phyloP scores from a whole-genome alignment of 2,113 vertebrate species.

The Paradoxurus hermaphroditus region DNA sequence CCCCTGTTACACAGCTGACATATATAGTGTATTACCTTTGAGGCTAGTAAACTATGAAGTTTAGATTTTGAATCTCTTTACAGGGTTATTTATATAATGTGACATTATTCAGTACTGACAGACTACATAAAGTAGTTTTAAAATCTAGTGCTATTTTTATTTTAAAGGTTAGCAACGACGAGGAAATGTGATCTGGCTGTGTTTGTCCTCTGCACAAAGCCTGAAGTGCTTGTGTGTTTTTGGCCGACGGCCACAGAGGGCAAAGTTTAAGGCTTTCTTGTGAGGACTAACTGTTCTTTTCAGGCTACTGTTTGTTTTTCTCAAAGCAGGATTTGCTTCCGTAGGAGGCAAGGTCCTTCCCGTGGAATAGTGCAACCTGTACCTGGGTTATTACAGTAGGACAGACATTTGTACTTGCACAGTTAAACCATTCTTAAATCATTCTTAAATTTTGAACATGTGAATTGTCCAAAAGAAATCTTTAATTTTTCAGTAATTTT shows the following conservation, averaged over 20 bases:
- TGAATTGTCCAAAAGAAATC: slow-evolving; percentile 82
- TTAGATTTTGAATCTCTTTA: slow-evolving; percentile 87
- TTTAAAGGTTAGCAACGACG: slow-evolving; percentile 78
- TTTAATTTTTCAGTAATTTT: slow-evolving; percentile 87
- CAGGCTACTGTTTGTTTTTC: slow-evolving; percentile 84
- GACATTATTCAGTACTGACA: slow-evolving; percentile 87
- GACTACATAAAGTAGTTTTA: slow-evolving; percentile 84
- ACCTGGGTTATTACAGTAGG: slow-evolving; percentile 79
- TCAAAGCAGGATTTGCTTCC: slow-evolving; percentile 82
- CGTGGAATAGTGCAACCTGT: slow-evolving; percentile 80
- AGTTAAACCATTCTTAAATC: slow-evolving; percentile 80
- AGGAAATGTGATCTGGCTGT: slow-evolving; percentile 81
- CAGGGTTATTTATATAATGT: slow-evolving; percentile 91
- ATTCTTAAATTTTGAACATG: slow-evolving; percentile 80
- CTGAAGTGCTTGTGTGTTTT: slow-evolving; percentile 77
- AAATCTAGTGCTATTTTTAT: slow-evolving; percentile 80
- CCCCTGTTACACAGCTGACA: slow-evolving; percentile 83
- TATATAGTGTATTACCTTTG: slow-evolving; percentile 78
- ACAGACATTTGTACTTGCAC: slow-evolving; percentile 84
- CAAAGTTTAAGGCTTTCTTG: slow-evolving; percentile 81
- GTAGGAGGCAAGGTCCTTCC: slow-evolving; percentile 80
- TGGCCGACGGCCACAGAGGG: slow-evolving; percentile 79
- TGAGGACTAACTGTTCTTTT: slow-evolving; percentile 83
- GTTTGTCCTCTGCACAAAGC: slow-evolving; percentile 80
- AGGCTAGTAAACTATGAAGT: slow-evolving; percentile 81